Percentiles rank a stretch among this genome's conserved stretches.
phyloP scores from a whole-genome alignment of 2,113 vertebrate genomes.

The Esox niger region DNA sequence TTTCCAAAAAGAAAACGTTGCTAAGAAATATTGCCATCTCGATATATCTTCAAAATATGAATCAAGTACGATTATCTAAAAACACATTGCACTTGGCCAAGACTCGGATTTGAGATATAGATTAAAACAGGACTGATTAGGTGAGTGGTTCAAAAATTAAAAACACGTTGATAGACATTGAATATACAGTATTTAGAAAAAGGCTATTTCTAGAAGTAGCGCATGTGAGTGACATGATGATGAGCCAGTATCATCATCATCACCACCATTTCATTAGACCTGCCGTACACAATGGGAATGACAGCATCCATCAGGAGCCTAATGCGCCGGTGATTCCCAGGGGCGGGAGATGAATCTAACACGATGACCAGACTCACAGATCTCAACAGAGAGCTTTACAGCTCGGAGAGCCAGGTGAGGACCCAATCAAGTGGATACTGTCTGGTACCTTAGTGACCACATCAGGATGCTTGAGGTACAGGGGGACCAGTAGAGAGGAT shows the following conservation, averaged over 20 bases:
- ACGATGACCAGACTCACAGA: no score
- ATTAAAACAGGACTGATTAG: background rate
- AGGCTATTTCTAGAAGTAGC: no score
- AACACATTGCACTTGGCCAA: background rate
- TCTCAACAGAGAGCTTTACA: conserved; percentile 22
- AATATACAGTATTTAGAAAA: no score
- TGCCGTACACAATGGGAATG: conserved; percentile 57
- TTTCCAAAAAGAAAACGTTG: no score
- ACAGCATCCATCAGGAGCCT: conserved; percentile 66
- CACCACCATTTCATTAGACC: conserved; percentile 67
- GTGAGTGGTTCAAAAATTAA: no score
- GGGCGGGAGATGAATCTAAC: conserved; percentile 54
- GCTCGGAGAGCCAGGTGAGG: conserved; percentile 5
- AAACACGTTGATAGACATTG: no score
- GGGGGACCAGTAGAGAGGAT: background rate
- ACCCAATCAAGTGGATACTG: conserved; percentile 4
- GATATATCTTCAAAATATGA: background rate
- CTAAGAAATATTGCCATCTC: background rate
- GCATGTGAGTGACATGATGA: conserved; percentile 22
- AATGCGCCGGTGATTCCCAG: conserved; percentile 67
- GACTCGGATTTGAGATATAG: background rate
- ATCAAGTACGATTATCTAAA: background rate
- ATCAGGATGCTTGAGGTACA: background rate
- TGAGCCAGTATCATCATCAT: conserved; percentile 61
- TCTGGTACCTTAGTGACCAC: background rate